Evolutionary conservation across 2,797 vertebrate genomes (phyloP).

Genomic region (Sylvilagus floridanus): DNA sequence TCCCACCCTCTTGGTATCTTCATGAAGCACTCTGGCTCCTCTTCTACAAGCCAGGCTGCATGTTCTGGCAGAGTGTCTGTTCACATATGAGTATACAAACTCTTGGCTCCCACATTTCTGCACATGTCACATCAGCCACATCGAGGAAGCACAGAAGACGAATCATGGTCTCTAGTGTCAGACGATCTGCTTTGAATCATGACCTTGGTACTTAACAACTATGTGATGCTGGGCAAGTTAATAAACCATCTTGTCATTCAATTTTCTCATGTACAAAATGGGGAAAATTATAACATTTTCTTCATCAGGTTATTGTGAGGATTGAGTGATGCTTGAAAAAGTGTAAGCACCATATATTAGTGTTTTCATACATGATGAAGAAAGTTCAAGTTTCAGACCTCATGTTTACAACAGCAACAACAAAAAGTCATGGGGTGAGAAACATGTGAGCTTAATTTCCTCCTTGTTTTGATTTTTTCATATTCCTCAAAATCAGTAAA

Average conservation of each 20-base stretch:
- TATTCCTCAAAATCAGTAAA: constrained; percentile 55
- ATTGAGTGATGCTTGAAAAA: constrained; percentile 3
- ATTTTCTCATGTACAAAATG: constrained; percentile 21
- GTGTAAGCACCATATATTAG: background rate
- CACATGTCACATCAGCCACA: background rate
- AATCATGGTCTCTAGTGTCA: background rate
- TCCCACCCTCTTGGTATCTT: background rate
- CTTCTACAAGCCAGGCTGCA: background rate
- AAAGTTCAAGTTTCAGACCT: background rate
- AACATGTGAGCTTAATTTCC: constrained; percentile 66
- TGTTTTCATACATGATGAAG: background rate
- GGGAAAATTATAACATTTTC: constrained; percentile 11
- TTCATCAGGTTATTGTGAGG: background rate
- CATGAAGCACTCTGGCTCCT: background rate
- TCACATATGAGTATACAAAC: background rate
- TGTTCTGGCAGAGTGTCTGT: background rate
- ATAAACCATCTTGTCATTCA: background rate
- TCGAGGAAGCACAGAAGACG: background rate
- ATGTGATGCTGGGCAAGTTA: background rate
- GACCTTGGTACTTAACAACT: background rate
- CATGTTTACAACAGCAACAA: background rate
- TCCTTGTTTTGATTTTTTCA: constrained; percentile 65
- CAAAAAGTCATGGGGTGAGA: background rate
- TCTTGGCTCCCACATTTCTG: background rate
- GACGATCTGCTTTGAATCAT: background rate